Evolutionary conservation across 2,797 vertebrate genomes (phyloP).

Genomic region (Rhinogobio ventralis): DNA sequence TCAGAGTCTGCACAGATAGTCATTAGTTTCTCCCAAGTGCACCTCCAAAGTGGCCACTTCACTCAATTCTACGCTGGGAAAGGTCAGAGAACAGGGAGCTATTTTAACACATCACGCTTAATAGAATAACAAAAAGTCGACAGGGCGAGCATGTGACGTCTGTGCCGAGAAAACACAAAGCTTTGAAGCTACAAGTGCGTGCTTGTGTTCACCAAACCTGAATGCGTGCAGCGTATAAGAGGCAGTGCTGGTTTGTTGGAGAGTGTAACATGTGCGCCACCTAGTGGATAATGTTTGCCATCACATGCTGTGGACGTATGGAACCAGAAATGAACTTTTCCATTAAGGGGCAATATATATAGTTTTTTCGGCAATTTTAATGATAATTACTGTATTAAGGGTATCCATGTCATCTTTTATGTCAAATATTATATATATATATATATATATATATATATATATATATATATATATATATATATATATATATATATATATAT

Average conservation of each 20-base stretch:
- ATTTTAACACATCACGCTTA: conserved; percentile 59
- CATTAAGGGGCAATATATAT: background rate
- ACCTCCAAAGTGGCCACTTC: conserved; percentile 53
- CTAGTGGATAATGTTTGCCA: conserved; percentile 65
- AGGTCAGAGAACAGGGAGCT: conserved; percentile 56
- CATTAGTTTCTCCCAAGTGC: conserved; percentile 59
- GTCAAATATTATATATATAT: background rate
- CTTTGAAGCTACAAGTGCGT: conserved; percentile 8
- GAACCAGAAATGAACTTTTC: background rate
- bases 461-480: too few species aligned
- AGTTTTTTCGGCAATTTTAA: background rate
- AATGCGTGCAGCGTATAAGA: too few species aligned
- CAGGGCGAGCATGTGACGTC: background rate
- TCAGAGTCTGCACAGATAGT: conserved; percentile 59
- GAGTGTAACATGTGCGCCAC: conserved; percentile 69
- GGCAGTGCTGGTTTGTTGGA: conserved; percentile 44
- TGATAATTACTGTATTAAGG: background rate
- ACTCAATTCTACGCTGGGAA: conserved; percentile 27
- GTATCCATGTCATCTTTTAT: background rate
- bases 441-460: too few species aligned
- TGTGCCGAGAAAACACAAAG: conserved; percentile 14
- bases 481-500: too few species aligned
- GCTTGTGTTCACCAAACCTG: background rate
- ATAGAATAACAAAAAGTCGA: conserved; percentile 49
- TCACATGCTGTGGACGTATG: background rate